Evolutionary conservation across 2,888 invertebrate species (phyloP).

Genomic region (Germaria angustata): DNA sequence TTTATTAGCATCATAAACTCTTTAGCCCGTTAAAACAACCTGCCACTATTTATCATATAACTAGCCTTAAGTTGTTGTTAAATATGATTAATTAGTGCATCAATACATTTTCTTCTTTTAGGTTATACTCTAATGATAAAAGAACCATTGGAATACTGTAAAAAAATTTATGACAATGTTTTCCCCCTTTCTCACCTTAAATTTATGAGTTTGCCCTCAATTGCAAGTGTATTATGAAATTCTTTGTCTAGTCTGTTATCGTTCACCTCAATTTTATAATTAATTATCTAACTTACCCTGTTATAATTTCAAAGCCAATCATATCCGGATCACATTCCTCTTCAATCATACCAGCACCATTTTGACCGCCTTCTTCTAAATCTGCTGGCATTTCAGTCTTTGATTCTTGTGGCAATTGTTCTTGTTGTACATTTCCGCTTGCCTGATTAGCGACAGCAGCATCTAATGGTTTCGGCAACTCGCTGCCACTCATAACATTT

Average conservation of each 20-base stretch:
- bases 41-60: too few species aligned
- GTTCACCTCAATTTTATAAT: slow-evolving; percentile 18
- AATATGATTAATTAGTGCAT: background rate
- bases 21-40: too few species aligned
- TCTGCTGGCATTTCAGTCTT: slow-evolving; percentile 74
- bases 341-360: slow-evolving; percentile 70
- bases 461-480: slow-evolving; percentile 76
- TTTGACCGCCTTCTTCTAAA: slow-evolving; percentile 47
- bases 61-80: background rate
- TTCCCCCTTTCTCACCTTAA: background rate
- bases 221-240: background rate
- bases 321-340: slow-evolving; percentile 94
- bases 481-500: slow-evolving; percentile 72
- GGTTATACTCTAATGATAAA: too few species aligned
- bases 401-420: slow-evolving; percentile 72
- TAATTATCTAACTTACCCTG: slow-evolving; percentile 83
- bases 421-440: slow-evolving; percentile 55
- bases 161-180: too few species aligned
- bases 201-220: slow-evolving; percentile 6
- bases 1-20: too few species aligned
- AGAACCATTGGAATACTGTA: too few species aligned
- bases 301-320: slow-evolving; percentile 95
- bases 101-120: background rate
- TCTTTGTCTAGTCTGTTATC: background rate
- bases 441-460: slow-evolving; percentile 59